These are phyloP conservation scores for Bombus turneri DNA, from an alignment of 1,140 invertebrate species.

Conservation along the genomic window DNA sequence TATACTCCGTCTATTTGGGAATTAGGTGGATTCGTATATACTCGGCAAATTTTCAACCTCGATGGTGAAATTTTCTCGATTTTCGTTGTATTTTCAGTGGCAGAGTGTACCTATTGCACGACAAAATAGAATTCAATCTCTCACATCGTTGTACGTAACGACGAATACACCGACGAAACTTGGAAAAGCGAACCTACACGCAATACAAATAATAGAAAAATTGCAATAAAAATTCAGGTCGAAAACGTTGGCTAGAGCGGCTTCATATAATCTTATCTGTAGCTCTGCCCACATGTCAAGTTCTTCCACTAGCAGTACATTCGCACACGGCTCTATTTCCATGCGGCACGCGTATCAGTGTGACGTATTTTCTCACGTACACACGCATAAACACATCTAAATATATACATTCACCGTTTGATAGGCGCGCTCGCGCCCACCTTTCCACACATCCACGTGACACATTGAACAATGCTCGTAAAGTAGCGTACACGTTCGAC, in stretches of 20 bases:
- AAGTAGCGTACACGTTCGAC: constrained; percentile 14
- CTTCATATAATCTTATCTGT: constrained; percentile 38
- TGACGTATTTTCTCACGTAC: neutral
- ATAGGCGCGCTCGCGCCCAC: neutral
- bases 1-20: no score
- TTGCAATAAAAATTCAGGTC: neutral
- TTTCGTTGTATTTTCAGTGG: no score
- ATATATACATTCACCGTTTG: neutral
- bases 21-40: no score
- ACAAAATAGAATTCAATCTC: no score
- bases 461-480: neutral
- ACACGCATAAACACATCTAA: neutral
- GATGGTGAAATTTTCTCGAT: no score
- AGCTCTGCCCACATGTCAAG: constrained; percentile 40
- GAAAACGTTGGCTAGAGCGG: neutral
- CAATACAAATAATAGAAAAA: neutral
- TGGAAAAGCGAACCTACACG: no score
- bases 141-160: no score
- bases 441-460: neutral
- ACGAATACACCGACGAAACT: no score
- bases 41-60: no score
- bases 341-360: neutral
- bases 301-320: neutral
- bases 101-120: no score
- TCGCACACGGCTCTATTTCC: neutral